Evolutionary conservation across 2,888 invertebrate genomes (phyloP).

Genomic region (Galerucella calmariensis): DNA sequence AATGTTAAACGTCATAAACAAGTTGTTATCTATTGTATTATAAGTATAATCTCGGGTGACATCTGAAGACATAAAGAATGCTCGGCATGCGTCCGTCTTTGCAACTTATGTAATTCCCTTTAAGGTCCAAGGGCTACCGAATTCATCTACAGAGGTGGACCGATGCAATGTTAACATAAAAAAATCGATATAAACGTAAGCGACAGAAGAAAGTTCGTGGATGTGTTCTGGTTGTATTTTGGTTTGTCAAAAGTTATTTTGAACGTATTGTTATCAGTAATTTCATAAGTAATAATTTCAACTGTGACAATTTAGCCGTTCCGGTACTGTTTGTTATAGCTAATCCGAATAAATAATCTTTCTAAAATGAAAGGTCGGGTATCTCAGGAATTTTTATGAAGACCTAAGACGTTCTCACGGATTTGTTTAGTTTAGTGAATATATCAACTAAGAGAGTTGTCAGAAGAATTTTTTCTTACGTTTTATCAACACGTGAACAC

Average conservation of each 20-base stretch:
- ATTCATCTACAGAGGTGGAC: constrained; percentile 29
- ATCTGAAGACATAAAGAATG: constrained; percentile 57
- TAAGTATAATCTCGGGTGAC: constrained; percentile 60
- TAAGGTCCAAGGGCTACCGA: constrained; percentile 43
- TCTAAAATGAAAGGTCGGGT: constrained; percentile 30
- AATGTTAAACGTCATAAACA: constrained; percentile 62
- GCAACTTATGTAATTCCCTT: constrained; percentile 36
- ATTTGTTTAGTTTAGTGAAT: not conserved
- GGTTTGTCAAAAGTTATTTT: too few relatives aligned
- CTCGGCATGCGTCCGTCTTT: constrained; percentile 55
- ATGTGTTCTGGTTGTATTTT: too few relatives aligned
- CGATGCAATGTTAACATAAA: not conserved
- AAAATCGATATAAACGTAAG: too few relatives aligned
- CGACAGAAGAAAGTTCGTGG: too few relatives aligned
- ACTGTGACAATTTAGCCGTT: not conserved
- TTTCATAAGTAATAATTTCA: too few relatives aligned
- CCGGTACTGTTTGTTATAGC: constrained; percentile 26
- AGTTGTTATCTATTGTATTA: constrained; percentile 61
- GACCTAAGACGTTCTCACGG: constrained; percentile 34
- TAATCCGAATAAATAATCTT: constrained; percentile 42
- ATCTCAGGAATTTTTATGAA: constrained; percentile 27
- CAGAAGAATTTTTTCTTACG: constrained; percentile 9
- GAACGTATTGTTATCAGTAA: too few relatives aligned
- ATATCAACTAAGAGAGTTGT: constrained; percentile 6
- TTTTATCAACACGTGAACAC: not conserved